Conservation (phyloP, 2,888 invertebrate genomes). For the Chaitophorus viminalis region DNA sequence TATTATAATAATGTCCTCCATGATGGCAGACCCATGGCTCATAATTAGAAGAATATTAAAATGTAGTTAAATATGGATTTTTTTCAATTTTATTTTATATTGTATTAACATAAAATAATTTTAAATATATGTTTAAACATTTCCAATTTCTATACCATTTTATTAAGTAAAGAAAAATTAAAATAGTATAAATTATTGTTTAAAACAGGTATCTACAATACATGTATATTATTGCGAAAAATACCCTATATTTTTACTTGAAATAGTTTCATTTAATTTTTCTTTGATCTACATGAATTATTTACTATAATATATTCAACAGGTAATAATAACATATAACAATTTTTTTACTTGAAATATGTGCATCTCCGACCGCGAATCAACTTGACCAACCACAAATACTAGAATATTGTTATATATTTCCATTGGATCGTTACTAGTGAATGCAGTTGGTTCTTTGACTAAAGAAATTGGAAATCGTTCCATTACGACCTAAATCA, state of each 20-base stretch:
- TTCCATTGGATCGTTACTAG: conserved; percentile 94
- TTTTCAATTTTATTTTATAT: no score
- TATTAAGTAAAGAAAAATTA: not conserved
- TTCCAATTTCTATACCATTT: not conserved
- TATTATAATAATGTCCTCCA: no score
- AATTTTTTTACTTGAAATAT: conserved; percentile 79
- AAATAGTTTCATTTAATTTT: not conserved
- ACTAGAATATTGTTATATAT: conserved; percentile 98
- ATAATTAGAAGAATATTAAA: no score
- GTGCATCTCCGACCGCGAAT: conserved; percentile 91
- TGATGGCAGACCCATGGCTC: no score
- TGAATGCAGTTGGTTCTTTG: conserved; percentile 97
- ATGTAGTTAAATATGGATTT: no score
- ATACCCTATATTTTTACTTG: not conserved
- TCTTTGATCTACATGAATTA: not conserved
- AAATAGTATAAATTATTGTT: not conserved
- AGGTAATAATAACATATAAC: not conserved
- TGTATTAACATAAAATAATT: not conserved
- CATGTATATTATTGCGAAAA: not conserved
- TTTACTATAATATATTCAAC: not conserved
- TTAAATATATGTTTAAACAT: not conserved
- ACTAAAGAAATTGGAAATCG: conserved; percentile 92
- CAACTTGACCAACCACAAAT: conserved; percentile 83
- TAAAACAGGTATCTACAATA: not conserved
- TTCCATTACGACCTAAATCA: conserved; percentile 90